Conservation (phyloP, 1,140 invertebrate genomes). For the Oryctes rhinoceros region DNA sequence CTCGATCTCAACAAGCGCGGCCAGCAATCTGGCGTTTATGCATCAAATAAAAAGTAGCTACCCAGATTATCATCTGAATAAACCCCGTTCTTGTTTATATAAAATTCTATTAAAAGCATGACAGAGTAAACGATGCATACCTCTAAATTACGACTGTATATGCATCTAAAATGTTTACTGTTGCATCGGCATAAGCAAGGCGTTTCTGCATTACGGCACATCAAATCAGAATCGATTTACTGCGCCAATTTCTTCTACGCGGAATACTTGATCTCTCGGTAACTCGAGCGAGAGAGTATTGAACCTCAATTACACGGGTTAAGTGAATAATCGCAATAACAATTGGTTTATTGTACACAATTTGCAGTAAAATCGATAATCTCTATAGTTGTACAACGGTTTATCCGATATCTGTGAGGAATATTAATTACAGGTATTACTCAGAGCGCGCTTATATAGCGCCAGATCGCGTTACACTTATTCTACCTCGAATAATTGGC, state of each 20-base stretch:
- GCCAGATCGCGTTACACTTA: background rate
- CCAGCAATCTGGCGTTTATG: constrained; percentile 21
- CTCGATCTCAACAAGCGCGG: background rate
- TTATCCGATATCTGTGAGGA: background rate
- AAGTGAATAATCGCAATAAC: constrained; percentile 31
- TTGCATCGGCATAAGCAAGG: background rate
- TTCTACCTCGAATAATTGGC: background rate
- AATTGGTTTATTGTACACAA: background rate
- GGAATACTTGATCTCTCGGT: constrained; percentile 1
- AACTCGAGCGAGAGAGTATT: background rate
- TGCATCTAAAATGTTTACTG: constrained; percentile 2
- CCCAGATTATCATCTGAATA: constrained; percentile 14
- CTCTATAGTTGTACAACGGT: background rate
- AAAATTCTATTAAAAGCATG: constrained; percentile 32
- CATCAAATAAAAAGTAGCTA: background rate
- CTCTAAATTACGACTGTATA: background rate
- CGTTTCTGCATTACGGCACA: background rate
- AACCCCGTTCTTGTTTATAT: constrained; percentile 12
- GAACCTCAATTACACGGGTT: background rate
- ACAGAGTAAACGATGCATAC: background rate
- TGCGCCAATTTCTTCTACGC: background rate
- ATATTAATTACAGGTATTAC: background rate
- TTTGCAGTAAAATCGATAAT: constrained; percentile 33
- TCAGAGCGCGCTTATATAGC: background rate
- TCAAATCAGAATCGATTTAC: constrained; percentile 16